A percentile compares a stretch with the other conserved stretches of the same genome.
These are phyloP conservation scores for Celastrina argiolus DNA, from an alignment of 2,888 invertebrate species.

Conservation along the genomic window DNA sequence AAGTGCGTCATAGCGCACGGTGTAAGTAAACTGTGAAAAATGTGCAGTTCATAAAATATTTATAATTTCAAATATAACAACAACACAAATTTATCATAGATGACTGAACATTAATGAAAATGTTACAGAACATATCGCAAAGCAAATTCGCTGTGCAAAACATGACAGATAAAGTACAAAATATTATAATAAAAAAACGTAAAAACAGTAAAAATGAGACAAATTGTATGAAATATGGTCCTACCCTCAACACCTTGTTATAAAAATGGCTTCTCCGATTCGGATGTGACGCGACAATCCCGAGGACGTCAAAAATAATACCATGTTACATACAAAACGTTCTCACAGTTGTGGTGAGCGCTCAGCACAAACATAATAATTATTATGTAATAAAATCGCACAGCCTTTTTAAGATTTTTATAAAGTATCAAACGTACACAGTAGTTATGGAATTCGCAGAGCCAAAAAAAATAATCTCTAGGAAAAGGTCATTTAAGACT, in stretches of 20 bases:
- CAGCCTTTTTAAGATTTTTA: neutral
- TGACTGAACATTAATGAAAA: too few relatives aligned
- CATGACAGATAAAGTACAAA: neutral
- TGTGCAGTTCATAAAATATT: neutral
- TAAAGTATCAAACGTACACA: neutral
- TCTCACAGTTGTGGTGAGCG: slow-evolving; percentile 42
- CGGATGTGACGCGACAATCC: neutral
- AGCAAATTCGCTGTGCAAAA: slow-evolving; percentile 14
- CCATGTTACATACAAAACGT: slow-evolving; percentile 32
- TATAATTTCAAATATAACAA: neutral
- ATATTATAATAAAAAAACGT: neutral
- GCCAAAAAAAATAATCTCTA: too few relatives aligned
- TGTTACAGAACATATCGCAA: slow-evolving; percentile 2
- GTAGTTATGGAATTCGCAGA: neutral
- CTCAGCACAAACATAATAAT: too few relatives aligned
- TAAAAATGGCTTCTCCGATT: neutral
- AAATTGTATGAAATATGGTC: neutral
- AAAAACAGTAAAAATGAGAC: neutral
- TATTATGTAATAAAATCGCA: neutral
- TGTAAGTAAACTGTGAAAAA: too few relatives aligned
- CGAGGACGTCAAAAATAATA: slow-evolving; percentile 38
- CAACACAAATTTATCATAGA: neutral
- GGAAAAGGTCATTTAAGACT: too few relatives aligned
- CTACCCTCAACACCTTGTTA: slow-evolving; percentile 10
- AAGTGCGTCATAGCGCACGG: too few relatives aligned